Conservation (phyloP, 2,113 vertebrate genomes). For the Mellivora capensis region DNA sequence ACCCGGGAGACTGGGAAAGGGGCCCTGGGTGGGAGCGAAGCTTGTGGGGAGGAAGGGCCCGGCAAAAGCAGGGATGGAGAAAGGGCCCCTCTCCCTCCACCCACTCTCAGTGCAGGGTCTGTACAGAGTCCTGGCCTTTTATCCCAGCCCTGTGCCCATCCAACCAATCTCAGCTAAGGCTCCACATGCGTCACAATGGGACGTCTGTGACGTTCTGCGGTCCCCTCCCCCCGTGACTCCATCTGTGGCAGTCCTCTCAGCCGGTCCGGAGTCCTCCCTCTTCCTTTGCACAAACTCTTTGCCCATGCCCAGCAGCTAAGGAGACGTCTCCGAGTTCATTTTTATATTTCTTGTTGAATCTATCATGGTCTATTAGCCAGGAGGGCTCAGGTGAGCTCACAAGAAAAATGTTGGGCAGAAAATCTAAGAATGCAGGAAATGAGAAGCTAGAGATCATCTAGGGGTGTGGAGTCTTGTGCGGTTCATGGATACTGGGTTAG, state of each 20-base stretch:
- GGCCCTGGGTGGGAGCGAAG: neutral
- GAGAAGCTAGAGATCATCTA: neutral
- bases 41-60: neutral
- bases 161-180: neutral
- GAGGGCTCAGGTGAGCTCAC: neutral
- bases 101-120: neutral
- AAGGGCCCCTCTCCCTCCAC: fast-evolving
- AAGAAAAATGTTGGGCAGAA: neutral
- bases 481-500: neutral
- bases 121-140: neutral
- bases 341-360: neutral
- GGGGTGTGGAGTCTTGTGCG: neutral
- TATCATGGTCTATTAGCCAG: neutral
- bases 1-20: too few relatives aligned
- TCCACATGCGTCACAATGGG: neutral
- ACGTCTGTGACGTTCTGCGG: fast-evolving
- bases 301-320: neutral
- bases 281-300: too few relatives aligned
- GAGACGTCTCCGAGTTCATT: neutral
- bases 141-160: too few relatives aligned
- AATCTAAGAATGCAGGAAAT: neutral
- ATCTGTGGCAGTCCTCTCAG: fast-evolving
- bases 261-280: fast-evolving
- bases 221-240: neutral
- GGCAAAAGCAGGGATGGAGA: fast-evolving